A percentile compares a stretch with the other conserved stretches of the same genome.
Evolutionary conservation across 2,797 vertebrate species (phyloP).

Genomic region (Lepidocolaptes lacrymiger): DNA sequence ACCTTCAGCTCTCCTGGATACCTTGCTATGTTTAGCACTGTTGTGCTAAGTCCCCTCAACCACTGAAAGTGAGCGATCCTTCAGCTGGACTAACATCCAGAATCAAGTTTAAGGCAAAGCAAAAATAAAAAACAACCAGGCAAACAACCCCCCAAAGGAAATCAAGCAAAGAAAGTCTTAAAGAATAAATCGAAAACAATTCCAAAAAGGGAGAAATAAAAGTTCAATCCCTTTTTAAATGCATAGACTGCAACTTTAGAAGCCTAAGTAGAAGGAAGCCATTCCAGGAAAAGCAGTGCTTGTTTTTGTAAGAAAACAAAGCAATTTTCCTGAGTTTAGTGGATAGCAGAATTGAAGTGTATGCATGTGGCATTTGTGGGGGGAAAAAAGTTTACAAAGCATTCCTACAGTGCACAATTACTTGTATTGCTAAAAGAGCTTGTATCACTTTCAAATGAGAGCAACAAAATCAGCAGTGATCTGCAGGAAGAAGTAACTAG

Average conservation of each 20-base stretch:
- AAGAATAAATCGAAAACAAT: neutral
- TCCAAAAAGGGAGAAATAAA: neutral
- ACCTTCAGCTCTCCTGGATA: neutral
- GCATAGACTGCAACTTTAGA: neutral
- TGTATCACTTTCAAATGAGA: neutral
- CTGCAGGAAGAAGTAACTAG: neutral
- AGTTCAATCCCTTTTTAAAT: neutral
- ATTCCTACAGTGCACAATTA: neutral
- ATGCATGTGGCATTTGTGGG: fast-evolving
- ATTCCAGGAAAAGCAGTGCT: neutral
- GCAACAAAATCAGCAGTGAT: neutral
- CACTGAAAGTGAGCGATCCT: neutral
- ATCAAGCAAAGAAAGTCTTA: neutral
- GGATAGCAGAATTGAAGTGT: neutral
- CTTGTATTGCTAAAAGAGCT: neutral
- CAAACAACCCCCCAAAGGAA: neutral
- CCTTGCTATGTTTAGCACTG: neutral
- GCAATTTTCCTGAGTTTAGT: neutral
- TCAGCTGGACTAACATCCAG: neutral
- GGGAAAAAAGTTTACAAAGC: neutral
- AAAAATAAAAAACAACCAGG: neutral
- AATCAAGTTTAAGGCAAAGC: neutral
- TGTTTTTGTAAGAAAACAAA: neutral
- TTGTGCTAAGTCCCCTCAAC: neutral
- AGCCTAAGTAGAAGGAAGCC: neutral